Evolutionary conservation across 2,888 invertebrate genomes (phyloP), one percentile per base, ranked within the genome.

Genomic region (Lamellibrachia satsuma): DNA sequence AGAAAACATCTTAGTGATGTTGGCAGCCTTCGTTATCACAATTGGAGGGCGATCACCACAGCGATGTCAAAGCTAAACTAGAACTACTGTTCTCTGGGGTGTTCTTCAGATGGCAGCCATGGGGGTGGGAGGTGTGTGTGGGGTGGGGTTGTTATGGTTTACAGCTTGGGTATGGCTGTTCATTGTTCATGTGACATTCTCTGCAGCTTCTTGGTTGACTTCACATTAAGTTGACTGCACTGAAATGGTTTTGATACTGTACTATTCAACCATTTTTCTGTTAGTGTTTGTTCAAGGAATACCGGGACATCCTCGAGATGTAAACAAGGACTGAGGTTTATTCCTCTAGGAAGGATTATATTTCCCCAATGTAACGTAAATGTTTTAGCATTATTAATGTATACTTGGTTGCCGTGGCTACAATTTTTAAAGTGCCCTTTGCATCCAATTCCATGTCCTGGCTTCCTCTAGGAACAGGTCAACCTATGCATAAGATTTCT

Each of bases 1-100:
- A 52, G 92, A 92, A 57, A 94, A 94, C 93, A 55, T 93, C 22
- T n/a, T 94, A 51, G 91, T 94, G 90, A 90, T 94, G 52, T 27
- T 93, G n/a, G 15, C 91, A 7, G 94, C 94, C 9, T 92, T 93
- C 27, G 52, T 92, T 22, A 91, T 94, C 51, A 93, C 93, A 39
- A 75, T 94, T 52, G 22, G 92, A 7, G 94, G 15, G 75, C 75
- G 1, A 15, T 75, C 75, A 75, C 75, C 22, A 75, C 75, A 6
- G 75, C 75, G n/a, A 75, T 75, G 75, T 75, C 75, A 15, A 75
- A 75, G 22, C 6, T 75, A 11, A 75, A 15, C 75, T 75, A 75
- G 75, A 39, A 75, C 75, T 22, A 75, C 75, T 75, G 75, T 15
- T 75, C n/a, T 75, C 75, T 22, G 75, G 22, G 75, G 75, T 15